A percentile compares a stretch with the other conserved stretches of the same genome.
These are phyloP conservation scores for Neelides sp. DNA, from an alignment of 1,140 invertebrate genomes.

Conservation along the genomic window DNA sequence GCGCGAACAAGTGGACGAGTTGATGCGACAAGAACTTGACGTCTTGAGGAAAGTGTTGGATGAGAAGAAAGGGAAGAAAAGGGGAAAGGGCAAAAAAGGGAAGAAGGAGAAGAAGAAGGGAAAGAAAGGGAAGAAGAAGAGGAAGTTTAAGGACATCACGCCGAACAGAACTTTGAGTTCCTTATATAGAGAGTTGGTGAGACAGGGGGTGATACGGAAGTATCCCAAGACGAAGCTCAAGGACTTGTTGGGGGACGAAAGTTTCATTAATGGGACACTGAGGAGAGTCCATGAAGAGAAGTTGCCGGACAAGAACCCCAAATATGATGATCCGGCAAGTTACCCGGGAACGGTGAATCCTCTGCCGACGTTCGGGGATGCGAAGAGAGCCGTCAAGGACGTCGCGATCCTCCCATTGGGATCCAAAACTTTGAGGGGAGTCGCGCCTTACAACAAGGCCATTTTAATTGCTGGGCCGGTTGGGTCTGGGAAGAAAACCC, in stretches of 20 bases:
- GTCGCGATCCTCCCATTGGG: constrained; percentile 84
- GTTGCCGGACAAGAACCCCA: not conserved
- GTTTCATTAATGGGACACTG: constrained; percentile 26
- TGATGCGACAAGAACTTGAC: constrained; percentile 70
- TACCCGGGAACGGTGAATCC: constrained; percentile 39
- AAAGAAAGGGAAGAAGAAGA: constrained; percentile 76
- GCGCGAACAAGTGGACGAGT: constrained; percentile 56
- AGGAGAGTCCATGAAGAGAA: constrained; percentile 15
- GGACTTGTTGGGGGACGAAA: constrained; percentile 66
- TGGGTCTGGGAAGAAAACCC: constrained; percentile 75
- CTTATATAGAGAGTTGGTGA: constrained; percentile 78
- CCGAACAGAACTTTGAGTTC: constrained; percentile 80
- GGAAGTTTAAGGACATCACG: constrained; percentile 93
- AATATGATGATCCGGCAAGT: not conserved
- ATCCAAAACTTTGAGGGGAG: constrained; percentile 59
- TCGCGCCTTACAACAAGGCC: constrained; percentile 68
- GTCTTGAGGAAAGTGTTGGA: constrained; percentile 62
- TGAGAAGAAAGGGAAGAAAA: constrained; percentile 52
- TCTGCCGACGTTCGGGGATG: constrained; percentile 58
- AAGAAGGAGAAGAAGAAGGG: constrained; percentile 57
- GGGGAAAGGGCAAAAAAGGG: constrained; percentile 46
- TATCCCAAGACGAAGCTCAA: constrained; percentile 56
- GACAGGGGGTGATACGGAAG: constrained; percentile 74
- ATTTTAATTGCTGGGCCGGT: constrained; percentile 65
- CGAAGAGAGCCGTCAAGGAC: constrained; percentile 73